A percentile compares a stretch with the other conserved stretches of the same genome.
phyloP scores from a whole-genome alignment of 23 tunicate species.

The Clavelina lepadiformis region DNA sequence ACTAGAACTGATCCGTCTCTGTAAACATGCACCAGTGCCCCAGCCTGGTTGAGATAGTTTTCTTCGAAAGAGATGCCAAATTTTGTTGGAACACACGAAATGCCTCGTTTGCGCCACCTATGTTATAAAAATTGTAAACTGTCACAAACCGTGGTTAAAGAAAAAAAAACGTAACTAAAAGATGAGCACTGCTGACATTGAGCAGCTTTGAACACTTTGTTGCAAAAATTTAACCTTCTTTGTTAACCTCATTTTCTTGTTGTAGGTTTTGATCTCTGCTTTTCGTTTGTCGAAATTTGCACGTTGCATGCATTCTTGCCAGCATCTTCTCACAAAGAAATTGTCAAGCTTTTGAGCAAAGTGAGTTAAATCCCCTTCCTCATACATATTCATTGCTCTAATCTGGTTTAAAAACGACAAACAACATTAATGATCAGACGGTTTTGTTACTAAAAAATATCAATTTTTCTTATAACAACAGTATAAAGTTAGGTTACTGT shows the following conservation, averaged over 20 bases:
- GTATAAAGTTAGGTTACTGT: too few species aligned
- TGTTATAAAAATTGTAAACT: too few species aligned
- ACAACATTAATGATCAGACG: too few species aligned
- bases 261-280: conserved; percentile 10
- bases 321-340: conserved; percentile 4
- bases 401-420: too few species aligned
- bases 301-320: conserved; percentile 25
- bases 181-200: too few species aligned
- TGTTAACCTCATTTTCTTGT: conserved; percentile 25
- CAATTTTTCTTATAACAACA: too few species aligned
- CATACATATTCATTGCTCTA: conserved; percentile 29
- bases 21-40: conserved; percentile 81
- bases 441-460: too few species aligned
- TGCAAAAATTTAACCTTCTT: too few species aligned
- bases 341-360: not conserved
- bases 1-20: conserved; percentile 78
- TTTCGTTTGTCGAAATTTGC: conserved; percentile 8
- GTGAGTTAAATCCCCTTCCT: conserved; percentile 28
- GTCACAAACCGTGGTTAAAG: too few species aligned
- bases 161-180: too few species aligned
- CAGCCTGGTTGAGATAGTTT: conserved; percentile 60
- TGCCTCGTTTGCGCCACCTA: conserved; percentile 44
- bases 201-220: too few species aligned
- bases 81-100: conserved; percentile 24
- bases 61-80: conserved; percentile 11